phyloP scores from a whole-genome alignment of 2,888 invertebrate genomes.

The Halictus ligatus region DNA sequence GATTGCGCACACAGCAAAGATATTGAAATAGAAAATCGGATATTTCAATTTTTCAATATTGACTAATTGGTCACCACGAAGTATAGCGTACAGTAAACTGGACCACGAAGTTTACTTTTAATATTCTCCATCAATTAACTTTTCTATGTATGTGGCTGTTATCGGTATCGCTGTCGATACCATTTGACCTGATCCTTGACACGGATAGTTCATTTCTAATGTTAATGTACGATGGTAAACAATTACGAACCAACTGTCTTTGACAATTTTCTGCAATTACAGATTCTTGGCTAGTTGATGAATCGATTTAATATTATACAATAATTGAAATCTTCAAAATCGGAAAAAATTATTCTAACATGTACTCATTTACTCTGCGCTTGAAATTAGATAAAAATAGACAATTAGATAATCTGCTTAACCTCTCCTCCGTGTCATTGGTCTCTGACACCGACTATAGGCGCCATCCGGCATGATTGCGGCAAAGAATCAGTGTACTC shows the following conservation, averaged over 20 bases:
- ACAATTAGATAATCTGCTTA: no score
- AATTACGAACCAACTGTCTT: not conserved
- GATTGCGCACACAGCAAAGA: not conserved
- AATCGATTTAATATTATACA: not conserved
- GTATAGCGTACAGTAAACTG: not conserved
- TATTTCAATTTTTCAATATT: not conserved
- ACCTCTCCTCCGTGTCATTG: no score
- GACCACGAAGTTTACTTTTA: not conserved
- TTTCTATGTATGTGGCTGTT: not conserved
- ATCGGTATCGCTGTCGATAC: not conserved
- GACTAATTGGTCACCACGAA: not conserved
- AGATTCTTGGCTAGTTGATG: no score
- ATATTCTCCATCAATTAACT: not conserved
- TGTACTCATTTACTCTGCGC: no score
- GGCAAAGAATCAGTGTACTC: no score
- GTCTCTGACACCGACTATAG: no score
- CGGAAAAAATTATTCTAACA: no score
- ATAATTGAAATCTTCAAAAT: not conserved
- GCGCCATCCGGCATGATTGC: no score
- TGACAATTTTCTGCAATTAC: not conserved
- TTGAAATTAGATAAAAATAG: no score
- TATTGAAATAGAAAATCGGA: not conserved
- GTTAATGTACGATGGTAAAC: not conserved
- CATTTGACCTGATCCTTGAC: not conserved
- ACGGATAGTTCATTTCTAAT: not conserved